Base-by-base conservation (phyloP, 2,888 invertebrate genomes). In the Dryococelus australis region DNA sequence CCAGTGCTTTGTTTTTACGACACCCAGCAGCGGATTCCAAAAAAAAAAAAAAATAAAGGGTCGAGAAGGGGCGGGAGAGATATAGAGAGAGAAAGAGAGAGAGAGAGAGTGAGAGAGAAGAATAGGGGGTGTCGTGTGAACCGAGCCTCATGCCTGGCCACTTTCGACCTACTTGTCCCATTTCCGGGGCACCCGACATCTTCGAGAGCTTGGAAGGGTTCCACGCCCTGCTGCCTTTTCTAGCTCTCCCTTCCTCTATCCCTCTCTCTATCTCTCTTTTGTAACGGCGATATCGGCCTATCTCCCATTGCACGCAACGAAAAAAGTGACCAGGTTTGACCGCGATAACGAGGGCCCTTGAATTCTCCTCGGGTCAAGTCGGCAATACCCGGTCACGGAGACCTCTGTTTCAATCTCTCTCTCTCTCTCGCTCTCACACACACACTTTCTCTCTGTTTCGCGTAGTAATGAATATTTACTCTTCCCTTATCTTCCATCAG, bases 291-390 rank as follows among this genome's bases (percentile, higher is more conserved):
- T 65, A 65, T 65, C 65, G 65, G 13, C 65, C 24, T 65, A 65
- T 65, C 65, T 20, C 65, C 65, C 13, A 65, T 65, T 24, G 65
- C 65, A 65, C 65, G 65, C 65, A n/a, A 65, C 65, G 20, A 65
- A 20, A 20, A 24, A 20, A 8, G n/a, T 24, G 65, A 65, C 65
- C 20, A 20, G n/a, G 24, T n/a, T 24, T 65, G 65, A 65, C 65
- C 65, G 65, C 65, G 65, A 65, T 65, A 65, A 65, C 65, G n/a
- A 65, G 65, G n/a, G 6, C 65, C 65, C 65, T 65, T 65, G 65
- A 65, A 65, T 65, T 24, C 65, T 65, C n/a, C 65, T 8, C 65
- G 65, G 65, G 65, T 65, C 65, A 65, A n/a, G n/a, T 65, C 65
- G 24, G 65, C 8, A 2, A 16, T 65, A 12, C n/a, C 65, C n/a